Conservation (phyloP, 2,888 invertebrate species). For the Drosophila picticornis region DNA sequence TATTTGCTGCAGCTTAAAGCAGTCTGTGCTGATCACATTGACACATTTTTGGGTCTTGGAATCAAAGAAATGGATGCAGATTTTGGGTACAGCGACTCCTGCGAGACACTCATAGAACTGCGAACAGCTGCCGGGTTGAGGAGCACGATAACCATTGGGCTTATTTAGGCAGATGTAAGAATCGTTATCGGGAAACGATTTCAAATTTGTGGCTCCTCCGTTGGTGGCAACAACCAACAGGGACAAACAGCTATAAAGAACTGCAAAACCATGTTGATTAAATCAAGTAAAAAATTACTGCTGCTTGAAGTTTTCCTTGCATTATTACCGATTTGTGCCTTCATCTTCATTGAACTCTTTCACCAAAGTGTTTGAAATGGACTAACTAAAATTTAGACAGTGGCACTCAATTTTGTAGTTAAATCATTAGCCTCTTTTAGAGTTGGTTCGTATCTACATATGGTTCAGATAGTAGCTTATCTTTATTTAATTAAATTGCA, state of each 20-base stretch:
- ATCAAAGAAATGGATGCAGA: constrained; percentile 12
- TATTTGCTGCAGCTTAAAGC: background rate
- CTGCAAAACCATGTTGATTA: background rate
- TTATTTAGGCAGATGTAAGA: constrained; percentile 3
- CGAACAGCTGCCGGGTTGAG: constrained; percentile 10
- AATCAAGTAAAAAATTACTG: background rate
- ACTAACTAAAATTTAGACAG: background rate
- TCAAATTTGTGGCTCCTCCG: constrained; percentile 10
- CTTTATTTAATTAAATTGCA: no score
- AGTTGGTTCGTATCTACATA: constrained; percentile 17
- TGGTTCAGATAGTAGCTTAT: constrained; percentile 4
- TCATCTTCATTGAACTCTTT: constrained; percentile 21
- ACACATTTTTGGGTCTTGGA: constrained; percentile 12
- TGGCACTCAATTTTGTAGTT: constrained; percentile 18
- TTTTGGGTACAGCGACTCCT: constrained; percentile 17
- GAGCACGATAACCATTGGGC: constrained; percentile 12
- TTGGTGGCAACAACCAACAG: constrained; percentile 9
- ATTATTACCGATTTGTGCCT: constrained; percentile 15
- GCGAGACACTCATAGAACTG: constrained; percentile 14
- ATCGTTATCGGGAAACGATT: constrained; percentile 3
- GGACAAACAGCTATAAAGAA: constrained; percentile 22
- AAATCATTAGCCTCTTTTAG: background rate
- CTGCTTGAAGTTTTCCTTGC: background rate
- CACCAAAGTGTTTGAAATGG: background rate
- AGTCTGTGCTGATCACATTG: constrained; percentile 10